These are phyloP conservation scores for Trididemnum nubilum DNA, from an alignment of 23 tunicate genomes.

Conservation along the genomic window DNA sequence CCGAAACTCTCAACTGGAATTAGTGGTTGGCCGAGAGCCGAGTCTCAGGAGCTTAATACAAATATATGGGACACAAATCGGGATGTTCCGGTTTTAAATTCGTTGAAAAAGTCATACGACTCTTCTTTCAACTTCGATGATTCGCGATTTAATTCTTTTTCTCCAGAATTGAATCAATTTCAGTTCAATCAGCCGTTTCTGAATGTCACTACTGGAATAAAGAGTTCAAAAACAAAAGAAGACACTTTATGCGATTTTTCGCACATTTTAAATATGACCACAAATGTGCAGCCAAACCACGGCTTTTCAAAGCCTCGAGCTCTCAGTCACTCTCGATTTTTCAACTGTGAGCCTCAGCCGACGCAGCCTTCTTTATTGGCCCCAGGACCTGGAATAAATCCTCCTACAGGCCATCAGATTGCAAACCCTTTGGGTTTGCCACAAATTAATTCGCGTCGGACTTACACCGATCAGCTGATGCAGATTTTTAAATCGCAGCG, in stretches of 20 bases:
- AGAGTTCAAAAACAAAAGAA: background rate
- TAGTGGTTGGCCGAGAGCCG: background rate
- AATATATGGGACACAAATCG: background rate
- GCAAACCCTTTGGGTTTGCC: too few relatives aligned
- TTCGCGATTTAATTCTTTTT: slow-evolving; percentile 2
- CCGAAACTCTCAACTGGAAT: too few relatives aligned
- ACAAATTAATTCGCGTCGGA: background rate
- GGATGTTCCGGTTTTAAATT: background rate
- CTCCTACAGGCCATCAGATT: too few relatives aligned
- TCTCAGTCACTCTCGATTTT: too few relatives aligned
- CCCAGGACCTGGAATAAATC: too few relatives aligned
- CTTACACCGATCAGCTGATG: background rate
- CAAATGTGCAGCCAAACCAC: background rate
- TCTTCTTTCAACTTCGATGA: slow-evolving; percentile 35
- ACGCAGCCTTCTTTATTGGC: too few relatives aligned
- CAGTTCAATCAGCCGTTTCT: background rate
- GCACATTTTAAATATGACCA: background rate
- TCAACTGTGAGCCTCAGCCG: too few relatives aligned
- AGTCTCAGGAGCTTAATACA: background rate
- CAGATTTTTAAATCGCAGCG: background rate
- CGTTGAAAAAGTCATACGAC: slow-evolving; percentile 8
- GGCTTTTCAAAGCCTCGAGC: too few relatives aligned
- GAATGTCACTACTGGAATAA: too few relatives aligned
- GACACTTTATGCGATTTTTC: slow-evolving; percentile 17
- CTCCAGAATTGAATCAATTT: background rate